Evolutionary conservation across 2,888 invertebrate species (phyloP).

Genomic region (Drosophila neotestacea): DNA sequence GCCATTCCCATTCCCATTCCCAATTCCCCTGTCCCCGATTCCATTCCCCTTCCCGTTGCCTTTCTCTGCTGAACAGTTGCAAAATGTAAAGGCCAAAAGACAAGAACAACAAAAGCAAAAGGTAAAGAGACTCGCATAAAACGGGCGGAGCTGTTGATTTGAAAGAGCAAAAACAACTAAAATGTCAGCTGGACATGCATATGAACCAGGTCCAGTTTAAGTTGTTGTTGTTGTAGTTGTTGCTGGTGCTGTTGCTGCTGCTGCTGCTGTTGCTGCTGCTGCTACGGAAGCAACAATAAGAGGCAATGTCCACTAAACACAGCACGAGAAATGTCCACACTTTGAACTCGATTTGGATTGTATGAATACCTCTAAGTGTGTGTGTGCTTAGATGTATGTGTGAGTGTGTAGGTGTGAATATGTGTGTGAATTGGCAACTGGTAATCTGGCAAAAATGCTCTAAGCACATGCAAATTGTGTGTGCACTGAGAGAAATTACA

Average conservation of each 20-base stretch:
- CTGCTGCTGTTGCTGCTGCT: slow-evolving; percentile 43
- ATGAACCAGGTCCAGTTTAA: slow-evolving; percentile 44
- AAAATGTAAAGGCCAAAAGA: slow-evolving; percentile 34
- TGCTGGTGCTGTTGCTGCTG: slow-evolving; percentile 28
- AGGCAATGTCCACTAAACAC: slow-evolving; percentile 57
- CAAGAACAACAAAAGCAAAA: slow-evolving; percentile 14
- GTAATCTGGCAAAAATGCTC: slow-evolving; percentile 42
- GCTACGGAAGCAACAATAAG: slow-evolving; percentile 74
- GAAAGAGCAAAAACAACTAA: slow-evolving; percentile 39
- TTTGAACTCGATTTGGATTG: slow-evolving; percentile 61
- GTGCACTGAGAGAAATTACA: slow-evolving; percentile 49
- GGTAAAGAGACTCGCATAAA: slow-evolving; percentile 50
- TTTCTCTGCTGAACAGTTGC: slow-evolving; percentile 30
- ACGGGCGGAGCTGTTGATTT: slow-evolving; percentile 61
- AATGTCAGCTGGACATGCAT: slow-evolving; percentile 75
- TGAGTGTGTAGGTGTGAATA: slow-evolving; percentile 24
- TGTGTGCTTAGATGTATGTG: slow-evolving; percentile 2
- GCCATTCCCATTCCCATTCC: slow-evolving; percentile 1
- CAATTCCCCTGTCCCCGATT: slow-evolving; percentile 1
- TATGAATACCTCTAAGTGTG: slow-evolving; percentile 18
- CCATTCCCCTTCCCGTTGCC: not conserved
- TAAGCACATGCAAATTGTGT: slow-evolving; percentile 65
- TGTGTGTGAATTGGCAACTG: slow-evolving; percentile 43
- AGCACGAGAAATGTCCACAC: slow-evolving; percentile 69
- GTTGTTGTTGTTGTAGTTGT: slow-evolving; percentile 23